These are phyloP conservation scores for Picus viridis DNA, from an alignment of 2,797 vertebrate species.

Conservation along the genomic window DNA sequence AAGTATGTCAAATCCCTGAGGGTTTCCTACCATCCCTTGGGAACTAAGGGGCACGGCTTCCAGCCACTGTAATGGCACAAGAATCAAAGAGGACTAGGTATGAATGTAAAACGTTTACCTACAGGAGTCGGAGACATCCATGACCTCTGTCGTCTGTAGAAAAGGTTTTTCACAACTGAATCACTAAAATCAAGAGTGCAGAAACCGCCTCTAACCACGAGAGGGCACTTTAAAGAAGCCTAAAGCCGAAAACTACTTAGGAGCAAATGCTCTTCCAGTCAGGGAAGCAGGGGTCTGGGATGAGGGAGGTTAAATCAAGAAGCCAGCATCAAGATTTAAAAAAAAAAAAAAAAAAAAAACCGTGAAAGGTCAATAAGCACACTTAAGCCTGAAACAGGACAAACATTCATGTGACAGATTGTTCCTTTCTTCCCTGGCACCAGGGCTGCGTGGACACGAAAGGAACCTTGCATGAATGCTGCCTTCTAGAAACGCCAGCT, in stretches of 20 bases:
- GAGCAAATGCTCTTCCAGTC: background rate
- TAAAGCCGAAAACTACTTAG: background rate
- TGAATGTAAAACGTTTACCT: fast-evolving
- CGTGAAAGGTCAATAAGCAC: background rate
- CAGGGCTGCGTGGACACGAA: background rate
- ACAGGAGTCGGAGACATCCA: background rate
- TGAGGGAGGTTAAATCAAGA: background rate
- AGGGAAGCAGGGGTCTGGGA: background rate
- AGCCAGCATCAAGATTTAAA: background rate
- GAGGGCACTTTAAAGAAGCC: conserved; percentile 70
- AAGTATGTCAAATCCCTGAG: background rate
- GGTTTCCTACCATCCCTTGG: background rate
- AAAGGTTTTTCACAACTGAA: background rate
- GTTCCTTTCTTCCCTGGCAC: background rate
- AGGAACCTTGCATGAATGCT: background rate
- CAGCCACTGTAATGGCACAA: background rate
- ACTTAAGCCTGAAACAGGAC: background rate
- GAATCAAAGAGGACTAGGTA: background rate
- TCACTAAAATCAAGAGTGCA: background rate
- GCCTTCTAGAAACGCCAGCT: background rate
- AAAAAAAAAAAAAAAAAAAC: background rate
- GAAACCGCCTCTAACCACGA: conserved; percentile 50
- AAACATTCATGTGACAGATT: background rate
- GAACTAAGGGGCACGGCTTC: background rate
- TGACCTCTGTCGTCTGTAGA: background rate